phyloP scores from a whole-genome alignment of 2,888 invertebrate species.

The Auanema freiburgensis region DNA sequence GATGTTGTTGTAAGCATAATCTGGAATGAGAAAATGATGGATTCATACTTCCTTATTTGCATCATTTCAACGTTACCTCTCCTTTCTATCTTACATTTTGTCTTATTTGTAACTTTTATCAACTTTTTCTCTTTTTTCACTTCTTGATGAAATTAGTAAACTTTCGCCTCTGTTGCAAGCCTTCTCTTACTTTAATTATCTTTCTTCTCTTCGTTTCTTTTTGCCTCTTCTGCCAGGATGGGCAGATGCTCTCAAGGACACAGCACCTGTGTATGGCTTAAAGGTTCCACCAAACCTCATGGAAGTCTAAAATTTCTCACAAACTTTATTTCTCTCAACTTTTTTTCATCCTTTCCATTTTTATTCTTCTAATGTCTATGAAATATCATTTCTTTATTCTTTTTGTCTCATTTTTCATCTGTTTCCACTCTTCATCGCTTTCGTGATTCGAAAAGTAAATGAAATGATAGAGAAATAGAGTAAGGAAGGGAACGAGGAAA shows the following conservation, averaged over 20 bases:
- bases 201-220: background rate
- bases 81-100: background rate
- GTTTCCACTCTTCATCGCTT: background rate
- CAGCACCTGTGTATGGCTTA: no score
- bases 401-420: background rate
- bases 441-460: background rate
- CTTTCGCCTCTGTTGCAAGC: background rate
- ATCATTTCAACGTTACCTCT: no score
- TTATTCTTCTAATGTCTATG: background rate
- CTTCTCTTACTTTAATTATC: background rate
- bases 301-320: background rate
- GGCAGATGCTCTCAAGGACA: no score
- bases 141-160: no score
- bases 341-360: background rate
- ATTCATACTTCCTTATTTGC: no score
- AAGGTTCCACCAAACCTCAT: no score
- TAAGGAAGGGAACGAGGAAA: slow-evolving; percentile 2
- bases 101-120: background rate
- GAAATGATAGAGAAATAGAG: background rate
- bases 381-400: background rate
- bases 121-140: no score
- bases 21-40: no score
- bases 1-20: no score
- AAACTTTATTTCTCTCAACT: background rate
- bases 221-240: background rate